phyloP scores from a whole-genome alignment of 2,888 invertebrate species.

The Caenorhabditis sp. region DNA sequence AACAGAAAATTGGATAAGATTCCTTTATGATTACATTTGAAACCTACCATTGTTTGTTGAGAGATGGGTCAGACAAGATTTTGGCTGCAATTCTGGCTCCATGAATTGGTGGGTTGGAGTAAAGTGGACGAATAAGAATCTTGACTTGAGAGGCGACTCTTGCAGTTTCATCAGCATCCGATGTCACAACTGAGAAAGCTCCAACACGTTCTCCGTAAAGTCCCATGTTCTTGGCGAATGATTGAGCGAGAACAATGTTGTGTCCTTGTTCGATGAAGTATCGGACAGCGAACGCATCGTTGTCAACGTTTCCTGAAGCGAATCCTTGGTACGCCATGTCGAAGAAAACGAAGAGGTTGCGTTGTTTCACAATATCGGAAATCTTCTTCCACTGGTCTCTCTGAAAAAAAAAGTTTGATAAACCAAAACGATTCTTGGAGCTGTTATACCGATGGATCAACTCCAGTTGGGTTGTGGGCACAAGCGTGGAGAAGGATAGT shows the following conservation, averaged over 20 bases:
- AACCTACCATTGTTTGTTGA: conserved; percentile 83
- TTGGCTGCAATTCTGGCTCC: conserved; percentile 88
- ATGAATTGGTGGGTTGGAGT: conserved; percentile 93
- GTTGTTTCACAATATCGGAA: conserved; percentile 81
- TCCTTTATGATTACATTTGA: too few species aligned
- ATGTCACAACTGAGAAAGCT: conserved; percentile 85
- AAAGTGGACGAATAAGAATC: conserved; percentile 71
- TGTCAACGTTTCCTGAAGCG: conserved; percentile 90
- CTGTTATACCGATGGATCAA: conserved; percentile 49
- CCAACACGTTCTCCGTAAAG: conserved; percentile 96
- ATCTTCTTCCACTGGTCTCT: conserved; percentile 90
- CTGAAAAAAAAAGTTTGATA: conserved; percentile 21
- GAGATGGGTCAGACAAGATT: conserved; percentile 81
- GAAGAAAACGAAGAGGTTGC: conserved; percentile 68
- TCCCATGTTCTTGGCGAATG: conserved; percentile 99
- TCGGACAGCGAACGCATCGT: conserved; percentile 86
- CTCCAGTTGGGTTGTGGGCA: conserved; percentile 97
- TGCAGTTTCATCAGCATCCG: conserved; percentile 82
- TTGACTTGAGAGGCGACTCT: conserved; percentile 77
- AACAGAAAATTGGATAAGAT: too few species aligned
- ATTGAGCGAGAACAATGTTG: conserved; percentile 91
- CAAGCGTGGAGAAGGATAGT: conserved; percentile 92
- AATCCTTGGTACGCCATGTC: conserved; percentile 79
- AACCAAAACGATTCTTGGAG: background rate
- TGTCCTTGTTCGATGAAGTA: conserved; percentile 78